Evolutionary conservation across 1,140 invertebrate genomes (phyloP).

Genomic region (Copidosoma floridanum): DNA sequence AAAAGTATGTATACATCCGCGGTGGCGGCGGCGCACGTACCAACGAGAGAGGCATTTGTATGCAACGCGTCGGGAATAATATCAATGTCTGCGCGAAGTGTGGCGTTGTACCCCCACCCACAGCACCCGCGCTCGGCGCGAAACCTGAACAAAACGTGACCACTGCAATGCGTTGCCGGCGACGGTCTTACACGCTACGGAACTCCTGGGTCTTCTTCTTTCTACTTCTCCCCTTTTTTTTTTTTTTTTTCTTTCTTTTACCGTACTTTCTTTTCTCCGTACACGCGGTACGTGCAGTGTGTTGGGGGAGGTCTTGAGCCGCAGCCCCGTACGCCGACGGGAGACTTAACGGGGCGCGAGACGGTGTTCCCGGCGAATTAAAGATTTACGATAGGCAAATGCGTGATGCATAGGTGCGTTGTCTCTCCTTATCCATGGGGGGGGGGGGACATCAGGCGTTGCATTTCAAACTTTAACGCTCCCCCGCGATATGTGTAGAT

Average conservation of each 20-base stretch:
- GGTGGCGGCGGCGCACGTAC: not conserved
- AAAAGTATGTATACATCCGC: not conserved
- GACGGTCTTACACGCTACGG: not conserved
- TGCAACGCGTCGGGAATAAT: conserved; percentile 40
- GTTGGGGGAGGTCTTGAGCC: no score
- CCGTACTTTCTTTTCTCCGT: not conserved
- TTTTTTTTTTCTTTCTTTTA: not conserved
- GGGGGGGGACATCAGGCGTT: conserved; percentile 16
- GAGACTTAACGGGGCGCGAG: conserved; percentile 16
- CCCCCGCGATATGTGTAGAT: conserved; percentile 24
- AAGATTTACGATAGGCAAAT: conserved; percentile 41
- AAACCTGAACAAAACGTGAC: conserved; percentile 38
- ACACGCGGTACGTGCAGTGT: not conserved
- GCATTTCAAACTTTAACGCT: conserved; percentile 29
- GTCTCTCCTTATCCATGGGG: no score
- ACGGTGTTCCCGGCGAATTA: conserved; percentile 35
- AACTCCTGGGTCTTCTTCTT: conserved; percentile 5
- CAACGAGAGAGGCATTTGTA: conserved; percentile 34
- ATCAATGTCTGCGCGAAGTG: conserved; percentile 35
- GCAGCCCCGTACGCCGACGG: no score
- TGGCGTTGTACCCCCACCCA: not conserved
- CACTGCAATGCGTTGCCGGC: conserved; percentile 28
- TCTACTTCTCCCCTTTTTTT: not conserved
- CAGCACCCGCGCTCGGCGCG: conserved; percentile 10
- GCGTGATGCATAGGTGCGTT: no score